A percentile compares a stretch with the other conserved stretches of the same genome.
Evolutionary conservation across 2,888 invertebrate species (phyloP).

Genomic region (Apamea epomidion): DNA sequence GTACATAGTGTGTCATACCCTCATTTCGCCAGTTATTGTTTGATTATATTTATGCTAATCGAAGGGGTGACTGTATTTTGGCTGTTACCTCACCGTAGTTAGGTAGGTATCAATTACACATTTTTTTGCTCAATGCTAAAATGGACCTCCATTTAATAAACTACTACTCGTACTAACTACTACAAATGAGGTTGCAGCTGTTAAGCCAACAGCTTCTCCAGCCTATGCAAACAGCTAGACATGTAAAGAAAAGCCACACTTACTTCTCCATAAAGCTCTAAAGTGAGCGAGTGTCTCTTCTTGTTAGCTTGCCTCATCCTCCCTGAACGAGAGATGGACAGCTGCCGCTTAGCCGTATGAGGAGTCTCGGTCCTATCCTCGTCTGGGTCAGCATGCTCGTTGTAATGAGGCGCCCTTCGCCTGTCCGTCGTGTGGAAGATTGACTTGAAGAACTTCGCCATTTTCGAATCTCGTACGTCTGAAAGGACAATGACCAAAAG

Average conservation of each 20-base stretch:
- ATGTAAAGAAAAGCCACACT: conserved; percentile 62
- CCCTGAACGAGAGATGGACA: conserved; percentile 91
- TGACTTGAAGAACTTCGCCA: conserved; percentile 87
- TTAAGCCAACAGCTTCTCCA: background rate
- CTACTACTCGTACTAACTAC: background rate
- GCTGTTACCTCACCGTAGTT: background rate
- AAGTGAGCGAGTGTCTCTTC: conserved; percentile 87
- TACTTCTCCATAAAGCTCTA: conserved; percentile 89
- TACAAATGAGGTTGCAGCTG: background rate
- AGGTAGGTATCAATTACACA: background rate
- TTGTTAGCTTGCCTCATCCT: conserved; percentile 90
- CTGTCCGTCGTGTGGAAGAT: conserved; percentile 81
- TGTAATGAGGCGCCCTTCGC: conserved; percentile 68
- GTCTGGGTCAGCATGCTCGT: conserved; percentile 70
- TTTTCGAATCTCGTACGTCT: conserved; percentile 55
- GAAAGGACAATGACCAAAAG: conserved; percentile 13
- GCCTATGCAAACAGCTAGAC: background rate
- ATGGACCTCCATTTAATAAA: background rate
- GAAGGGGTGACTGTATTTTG: background rate
- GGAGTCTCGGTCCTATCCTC: conserved; percentile 75
- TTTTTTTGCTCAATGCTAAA: background rate
- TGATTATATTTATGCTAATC: background rate
- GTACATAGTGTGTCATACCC: background rate
- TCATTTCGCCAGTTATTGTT: background rate
- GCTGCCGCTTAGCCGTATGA: conserved; percentile 79